Evolutionary conservation across 2,113 vertebrate species (phyloP), one percentile per base, ranked within the genome.

Genomic region (Macquaria ambigua): DNA sequence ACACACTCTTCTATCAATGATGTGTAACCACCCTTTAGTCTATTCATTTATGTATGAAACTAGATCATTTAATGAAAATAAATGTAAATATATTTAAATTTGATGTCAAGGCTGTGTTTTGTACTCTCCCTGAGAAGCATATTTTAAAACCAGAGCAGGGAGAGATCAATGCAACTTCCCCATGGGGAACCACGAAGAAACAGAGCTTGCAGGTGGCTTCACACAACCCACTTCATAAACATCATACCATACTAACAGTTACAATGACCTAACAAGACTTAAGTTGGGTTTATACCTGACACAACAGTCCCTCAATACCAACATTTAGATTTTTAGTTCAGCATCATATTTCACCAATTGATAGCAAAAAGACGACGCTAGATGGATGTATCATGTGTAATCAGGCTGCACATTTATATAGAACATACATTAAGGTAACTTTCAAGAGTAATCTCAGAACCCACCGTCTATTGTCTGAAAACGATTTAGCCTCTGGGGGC

Each of bases 151-250:
- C 53, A 77, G 23, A 61, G 53, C 66, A 56, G 62, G 34, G 8
- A 61, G 59, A 56, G 77, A 88, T 88, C 82, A 81, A 73, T 84
- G 82, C 48, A 25, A 50, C 58, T 39, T 50, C 73, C 68, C 63
- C 46, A 25, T 20, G 74, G 74, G 67, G 12, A 74, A 34, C 21
- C 61, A 12, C 11, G n/a, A 46, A 18, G 68, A 73, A 48, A 55
- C 68, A 25, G 41, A 80, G 67, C 82, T 81, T 3, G 14, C 59
- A 84, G 77, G 66, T 76, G 59, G 43, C n/a, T 15, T 58, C 4
- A 59, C 58, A 16, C 25, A 5, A 31, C 2, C 14, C 25, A 28
- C 14, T 3, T 16, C n/a, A 61, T 31, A 6, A 59, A 28, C 15
- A 61, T 18, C 25, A 8, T 7, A 16, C 14, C 1, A 16, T 31